Evolutionary conservation across 1,140 invertebrate species (phyloP).

Genomic region (Halyomorpha halys): DNA sequence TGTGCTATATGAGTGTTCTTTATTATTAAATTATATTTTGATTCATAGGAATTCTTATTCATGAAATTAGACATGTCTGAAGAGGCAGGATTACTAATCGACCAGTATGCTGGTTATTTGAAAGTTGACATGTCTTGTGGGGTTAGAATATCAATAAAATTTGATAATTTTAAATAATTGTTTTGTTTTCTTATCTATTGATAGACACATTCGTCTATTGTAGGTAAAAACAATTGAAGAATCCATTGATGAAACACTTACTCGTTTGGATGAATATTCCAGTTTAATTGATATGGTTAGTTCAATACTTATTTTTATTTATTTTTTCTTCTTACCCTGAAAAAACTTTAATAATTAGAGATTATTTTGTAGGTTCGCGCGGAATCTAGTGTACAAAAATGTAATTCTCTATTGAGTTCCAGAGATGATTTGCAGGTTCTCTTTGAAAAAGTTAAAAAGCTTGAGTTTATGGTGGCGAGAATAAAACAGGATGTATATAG

Average conservation of each 20-base stretch:
- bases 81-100: not conserved
- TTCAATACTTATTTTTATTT: constrained; percentile 28
- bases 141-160: constrained; percentile 7
- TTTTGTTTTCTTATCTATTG: not conserved
- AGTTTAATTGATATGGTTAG: constrained; percentile 41
- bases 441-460: constrained; percentile 37
- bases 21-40: no score
- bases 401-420: constrained; percentile 37
- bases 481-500: constrained; percentile 37
- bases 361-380: constrained; percentile 3
- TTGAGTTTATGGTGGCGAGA: constrained; percentile 36
- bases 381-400: constrained; percentile 28
- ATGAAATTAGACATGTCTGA: no score
- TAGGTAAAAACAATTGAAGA: constrained; percentile 39
- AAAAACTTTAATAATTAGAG: not conserved
- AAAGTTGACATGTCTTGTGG: constrained; percentile 38
- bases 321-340: not conserved
- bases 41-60: no score
- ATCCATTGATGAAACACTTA: constrained; percentile 43
- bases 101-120: constrained; percentile 38
- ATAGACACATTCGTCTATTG: not conserved
- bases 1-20: no score
- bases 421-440: constrained; percentile 37
- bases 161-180: not conserved
- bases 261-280: constrained; percentile 41